Base-by-base conservation (phyloP, 2,888 invertebrate genomes). In the Noctua pronuba region DNA sequence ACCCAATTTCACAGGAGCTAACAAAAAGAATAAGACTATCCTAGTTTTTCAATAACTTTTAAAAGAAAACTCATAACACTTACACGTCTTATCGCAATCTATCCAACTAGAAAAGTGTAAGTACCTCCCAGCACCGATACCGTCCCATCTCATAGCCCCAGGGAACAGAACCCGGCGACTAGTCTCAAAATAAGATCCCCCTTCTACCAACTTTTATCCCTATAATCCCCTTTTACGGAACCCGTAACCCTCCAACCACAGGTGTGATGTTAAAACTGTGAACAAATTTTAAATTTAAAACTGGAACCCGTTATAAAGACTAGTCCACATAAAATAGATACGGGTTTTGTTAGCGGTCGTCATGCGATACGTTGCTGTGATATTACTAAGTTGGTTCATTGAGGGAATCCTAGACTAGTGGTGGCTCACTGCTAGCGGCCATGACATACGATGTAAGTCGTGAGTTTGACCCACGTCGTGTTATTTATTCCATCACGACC, bases 31-130 rank as follows among this genome's bases (percentile, higher is more conserved):
- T 41, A 28, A 52, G 5, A 35, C 18, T 49, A 31, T 55, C 68
- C 55, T n/a, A 52, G 44, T 58, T 79, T 78, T 38, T 44, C 35
- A 28, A 78, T 78, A 83, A 83, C 49, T 84, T 83, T 69, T 35
- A 69, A 83, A 79, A 80, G 70, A 79, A 80, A 79, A 80, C 44
- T 58, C 38, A 84, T 80, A 69, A 79, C 65, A 69, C 13, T 80
- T 65, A 79, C 65, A 69, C 13, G 58, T 69, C 28, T 69, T 69
- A 79, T 49, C 64, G 83, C 28, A 65, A 78, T 79, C 31, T 62
- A 69, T 71, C 35, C 65, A 55, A 55, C 60, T 62, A 67, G 72
- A 71, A 68, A 80, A 16, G 7, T 67, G 60, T 69, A 58, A 41
- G n/a, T n/a, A 49, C 41, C 21, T 41, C 24, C 35, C 18, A 52